Base-by-base conservation (phyloP, 1,140 invertebrate species). In the Orius laevigatus region DNA sequence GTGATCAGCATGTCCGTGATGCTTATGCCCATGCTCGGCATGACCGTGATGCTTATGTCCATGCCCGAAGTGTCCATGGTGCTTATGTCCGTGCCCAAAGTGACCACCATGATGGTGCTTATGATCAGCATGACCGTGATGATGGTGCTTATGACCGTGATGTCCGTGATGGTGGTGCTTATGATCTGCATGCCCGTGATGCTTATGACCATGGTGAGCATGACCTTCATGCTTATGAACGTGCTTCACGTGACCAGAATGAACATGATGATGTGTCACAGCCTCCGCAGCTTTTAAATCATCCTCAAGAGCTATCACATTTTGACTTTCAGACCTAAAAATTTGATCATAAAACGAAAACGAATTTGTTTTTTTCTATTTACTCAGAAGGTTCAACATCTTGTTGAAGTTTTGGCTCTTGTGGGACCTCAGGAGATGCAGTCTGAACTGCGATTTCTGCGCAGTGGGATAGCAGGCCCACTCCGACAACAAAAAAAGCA, bases 251-350 rank as follows among this genome's bases (percentile, higher is more conserved):
- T 46, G 44, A 18, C 49, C 49, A 6, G 43, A 46, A 34, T 51
- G 49, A 11, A 46, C 44, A 35, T 51, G 49, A 32, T 50, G 48
- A 44, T 50, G 48, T n/a, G 39, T 50, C 40, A 50, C 48, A 9
- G 48, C 48, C 34, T 50, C 48, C 6, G 48, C 48, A 19, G 40
- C 40, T 12, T 32, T 44, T 15, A 50, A 25, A 50, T 50, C 48
- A 34, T 50, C 31, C 18, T 43, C 25, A 16, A 41, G 48, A 15
- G 36, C 48, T 1, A 45, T 25, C 25, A 25, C 25, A 25, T 25
- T 25, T 25, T 25, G 25, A 25, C 25, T 25, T 25, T 25, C 25
- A 25, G 25, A 25, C 25, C 25, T 25, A 25, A 25, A 25, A 25
- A 25, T 25, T 25, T 25, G 3, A 25, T 8, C 25, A 25, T 25